Percentiles rank a stretch among this genome's conserved stretches.
Evolutionary conservation across 2,888 invertebrate genomes (phyloP).

Genomic region (Acanthacorydalis orientalis): DNA sequence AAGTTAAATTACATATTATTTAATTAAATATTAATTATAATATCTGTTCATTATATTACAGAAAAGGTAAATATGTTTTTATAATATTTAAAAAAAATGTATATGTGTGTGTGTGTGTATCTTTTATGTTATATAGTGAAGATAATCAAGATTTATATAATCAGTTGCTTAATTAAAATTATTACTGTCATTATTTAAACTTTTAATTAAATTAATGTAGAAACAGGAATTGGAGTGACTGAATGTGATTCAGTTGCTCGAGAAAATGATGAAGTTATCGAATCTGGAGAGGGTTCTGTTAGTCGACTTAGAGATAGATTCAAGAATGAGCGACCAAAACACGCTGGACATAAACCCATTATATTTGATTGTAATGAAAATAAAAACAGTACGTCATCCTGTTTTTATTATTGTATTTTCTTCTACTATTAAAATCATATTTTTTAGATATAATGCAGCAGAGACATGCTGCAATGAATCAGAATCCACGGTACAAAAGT

Average conservation of each 20-base stretch:
- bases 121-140: background rate
- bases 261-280: slow-evolving; percentile 9
- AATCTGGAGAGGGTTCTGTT: slow-evolving; percentile 8
- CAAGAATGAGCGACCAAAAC: slow-evolving; percentile 12
- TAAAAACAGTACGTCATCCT: background rate
- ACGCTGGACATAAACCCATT: slow-evolving; percentile 7
- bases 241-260: slow-evolving; percentile 7
- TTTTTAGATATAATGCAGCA: no score
- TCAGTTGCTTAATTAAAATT: background rate
- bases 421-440: no score
- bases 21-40: background rate
- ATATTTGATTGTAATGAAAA: slow-evolving; percentile 3
- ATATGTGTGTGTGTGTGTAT: no score
- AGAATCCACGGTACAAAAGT: no score
- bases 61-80: no score
- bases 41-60: background rate
- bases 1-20: no score
- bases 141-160: background rate
- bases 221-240: slow-evolving; percentile 4
- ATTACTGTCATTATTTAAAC: background rate
- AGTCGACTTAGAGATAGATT: slow-evolving; percentile 13
- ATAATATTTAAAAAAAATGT: no score
- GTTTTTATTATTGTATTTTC: no score
- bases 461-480: no score
- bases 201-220: no score